Percentiles rank a stretch among this genome's conserved stretches.
phyloP scores from a whole-genome alignment of 2,113 vertebrate genomes.

The Rissa tridactyla region DNA sequence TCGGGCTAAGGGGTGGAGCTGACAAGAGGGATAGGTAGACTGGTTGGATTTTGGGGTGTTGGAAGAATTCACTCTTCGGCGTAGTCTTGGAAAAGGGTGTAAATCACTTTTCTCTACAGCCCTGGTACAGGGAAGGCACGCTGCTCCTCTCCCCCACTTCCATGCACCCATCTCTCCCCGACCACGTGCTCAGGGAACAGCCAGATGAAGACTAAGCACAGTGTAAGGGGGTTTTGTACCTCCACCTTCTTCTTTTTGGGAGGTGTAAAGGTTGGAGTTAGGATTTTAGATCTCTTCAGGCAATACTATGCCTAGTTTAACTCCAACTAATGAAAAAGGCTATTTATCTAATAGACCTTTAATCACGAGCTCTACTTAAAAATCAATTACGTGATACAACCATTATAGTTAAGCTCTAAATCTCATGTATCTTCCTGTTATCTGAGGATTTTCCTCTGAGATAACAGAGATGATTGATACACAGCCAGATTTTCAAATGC shows the following conservation, averaged over 20 bases:
- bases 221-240: background rate
- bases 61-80: background rate
- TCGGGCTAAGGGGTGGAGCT: background rate
- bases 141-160: background rate
- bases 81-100: background rate
- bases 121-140: background rate
- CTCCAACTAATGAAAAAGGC: slow-evolving; percentile 26
- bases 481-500: slow-evolving; percentile 20
- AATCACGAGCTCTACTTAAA: slow-evolving; percentile 37
- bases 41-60: background rate
- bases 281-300: background rate
- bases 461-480: slow-evolving; percentile 27
- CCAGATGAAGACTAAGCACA: background rate
- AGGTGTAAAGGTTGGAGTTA: background rate
- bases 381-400: slow-evolving; percentile 50
- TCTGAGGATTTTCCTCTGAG: slow-evolving; percentile 48
- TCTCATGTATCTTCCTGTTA: slow-evolving; percentile 50
- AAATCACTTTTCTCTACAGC: background rate
- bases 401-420: slow-evolving; percentile 50
- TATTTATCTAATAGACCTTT: slow-evolving; percentile 51
- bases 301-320: background rate
- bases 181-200: background rate
- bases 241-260: background rate
- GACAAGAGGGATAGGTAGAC: background rate
- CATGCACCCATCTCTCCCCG: background rate